phyloP scores from a whole-genome alignment of 2,888 invertebrate species.

The Lasioglossum zephyrum region DNA sequence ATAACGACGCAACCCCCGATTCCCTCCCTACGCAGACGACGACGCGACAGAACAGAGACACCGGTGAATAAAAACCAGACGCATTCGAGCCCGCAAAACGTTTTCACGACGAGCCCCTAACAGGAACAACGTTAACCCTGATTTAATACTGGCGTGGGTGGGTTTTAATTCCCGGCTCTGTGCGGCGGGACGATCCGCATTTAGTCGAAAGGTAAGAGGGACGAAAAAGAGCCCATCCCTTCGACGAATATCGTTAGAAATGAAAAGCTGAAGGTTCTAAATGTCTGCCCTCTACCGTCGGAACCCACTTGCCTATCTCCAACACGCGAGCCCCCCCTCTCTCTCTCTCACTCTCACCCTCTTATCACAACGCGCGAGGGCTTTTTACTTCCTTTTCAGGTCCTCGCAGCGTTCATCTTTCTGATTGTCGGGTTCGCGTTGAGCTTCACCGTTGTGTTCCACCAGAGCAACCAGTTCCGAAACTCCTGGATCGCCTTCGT shows the following conservation, averaged over 20 bases:
- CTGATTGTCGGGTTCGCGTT: slow-evolving; percentile 86
- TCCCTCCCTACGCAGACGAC: slow-evolving; percentile 20
- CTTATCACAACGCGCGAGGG: slow-evolving; percentile 69
- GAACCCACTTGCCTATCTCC: slow-evolving; percentile 60
- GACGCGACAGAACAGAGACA: slow-evolving; percentile 27
- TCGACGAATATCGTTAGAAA: slow-evolving; percentile 64
- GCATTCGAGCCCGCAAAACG: slow-evolving; percentile 32
- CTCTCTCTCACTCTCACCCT: neutral
- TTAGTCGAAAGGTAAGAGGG: slow-evolving; percentile 48
- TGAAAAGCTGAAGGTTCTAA: slow-evolving; percentile 56
- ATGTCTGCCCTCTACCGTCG: slow-evolving; percentile 56
- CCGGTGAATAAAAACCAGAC: slow-evolving; percentile 32
- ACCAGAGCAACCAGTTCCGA: slow-evolving; percentile 82
- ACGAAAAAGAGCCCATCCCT: slow-evolving; percentile 33
- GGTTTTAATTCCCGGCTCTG: slow-evolving; percentile 44
- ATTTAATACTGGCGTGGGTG: slow-evolving; percentile 45
- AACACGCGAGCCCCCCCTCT: neutral
- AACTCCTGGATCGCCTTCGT: slow-evolving; percentile 79
- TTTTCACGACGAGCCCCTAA: slow-evolving; percentile 26
- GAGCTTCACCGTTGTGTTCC: slow-evolving; percentile 86
- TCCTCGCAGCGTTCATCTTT: slow-evolving; percentile 85
- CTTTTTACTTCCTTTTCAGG: slow-evolving; percentile 80
- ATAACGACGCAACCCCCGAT: slow-evolving; percentile 5
- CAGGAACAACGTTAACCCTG: slow-evolving; percentile 47
- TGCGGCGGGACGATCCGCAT: slow-evolving; percentile 40